Evolutionary conservation across 1,140 invertebrate genomes (phyloP), one percentile per base, ranked within the genome.

Genomic region (Drosophila mojavensis): DNA sequence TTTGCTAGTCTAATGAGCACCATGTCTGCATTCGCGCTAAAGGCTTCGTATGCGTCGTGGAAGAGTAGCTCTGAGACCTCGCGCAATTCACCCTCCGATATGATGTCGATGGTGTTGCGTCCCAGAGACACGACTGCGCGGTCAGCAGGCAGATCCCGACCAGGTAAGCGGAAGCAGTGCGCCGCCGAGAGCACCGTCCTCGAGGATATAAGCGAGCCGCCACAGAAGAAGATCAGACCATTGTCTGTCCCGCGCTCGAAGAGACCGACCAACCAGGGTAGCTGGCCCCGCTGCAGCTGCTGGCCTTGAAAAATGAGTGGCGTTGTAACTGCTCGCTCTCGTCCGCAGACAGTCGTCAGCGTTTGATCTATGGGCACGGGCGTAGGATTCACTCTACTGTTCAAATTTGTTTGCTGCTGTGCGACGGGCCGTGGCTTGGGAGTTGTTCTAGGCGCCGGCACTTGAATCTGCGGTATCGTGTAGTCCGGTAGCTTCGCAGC

Each of bases 221-320:
- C 93, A 56, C 94, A 95, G 17, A 81, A 77, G 41, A 86, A 91
- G 4, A 15, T 36, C 1, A 82, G 68, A 1, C 64, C 75, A 30
- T 69, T 65, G 7, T 64, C 69, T 3, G 56, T 24, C 1, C 36
- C 48, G 2, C 90, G 84, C 33, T 93, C 75, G 69, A 94, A 95
- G 51, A 96, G 94, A 3, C 94, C 94, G 0, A 94, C 95, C 43
- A 96, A 90, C 96, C 96, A 97, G 0, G 96, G 96, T 89, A 94
- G 95, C 62, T 95, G 94, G 20, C 95, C 95, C 7, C 93, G 91
- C 2, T 90, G 74, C 3, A 94, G 90, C 0, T 92, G 83, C 7
- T 88, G 75, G 3, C 95, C 95, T n/a, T 94, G 94, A 5, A 95
- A 94, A 20, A 95, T 94, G 2, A 94, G 75, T 0, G 86, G 91